A percentile compares a stretch with the other conserved stretches of the same genome.
phyloP scores from a whole-genome alignment of 2,797 vertebrate species.

The Cyprinella venusta region DNA sequence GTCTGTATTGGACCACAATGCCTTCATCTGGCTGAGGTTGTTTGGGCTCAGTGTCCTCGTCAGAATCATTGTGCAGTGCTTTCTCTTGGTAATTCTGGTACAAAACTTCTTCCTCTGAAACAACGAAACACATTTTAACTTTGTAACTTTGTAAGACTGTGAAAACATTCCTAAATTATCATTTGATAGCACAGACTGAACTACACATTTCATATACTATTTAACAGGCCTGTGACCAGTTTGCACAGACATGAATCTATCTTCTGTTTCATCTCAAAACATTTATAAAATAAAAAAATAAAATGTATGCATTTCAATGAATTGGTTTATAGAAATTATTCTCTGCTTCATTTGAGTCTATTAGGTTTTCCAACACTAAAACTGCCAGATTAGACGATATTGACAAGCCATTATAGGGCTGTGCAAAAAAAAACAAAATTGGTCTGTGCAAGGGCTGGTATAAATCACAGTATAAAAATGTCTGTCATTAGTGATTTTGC shows the following conservation, averaged over 20 bases:
- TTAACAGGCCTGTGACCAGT: background rate
- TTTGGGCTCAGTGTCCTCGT: slow-evolving; percentile 87
- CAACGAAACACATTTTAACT: slow-evolving; percentile 30
- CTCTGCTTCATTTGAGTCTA: background rate
- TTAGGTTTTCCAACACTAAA: background rate
- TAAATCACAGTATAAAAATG: too few species aligned
- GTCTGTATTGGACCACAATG: slow-evolving; percentile 87
- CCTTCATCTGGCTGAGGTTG: slow-evolving; percentile 79
- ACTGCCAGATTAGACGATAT: background rate
- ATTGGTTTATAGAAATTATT: background rate
- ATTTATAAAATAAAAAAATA: background rate
- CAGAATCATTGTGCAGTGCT: slow-evolving; percentile 92
- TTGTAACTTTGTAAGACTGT: background rate
- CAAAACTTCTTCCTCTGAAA: slow-evolving; percentile 89
- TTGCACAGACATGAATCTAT: background rate
- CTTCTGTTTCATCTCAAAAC: background rate
- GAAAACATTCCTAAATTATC: background rate
- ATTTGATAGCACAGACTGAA: background rate
- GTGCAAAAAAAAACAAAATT: too few species aligned
- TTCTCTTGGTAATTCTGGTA: slow-evolving; percentile 99
- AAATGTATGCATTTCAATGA: background rate
- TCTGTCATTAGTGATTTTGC: too few species aligned
- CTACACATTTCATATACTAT: background rate
- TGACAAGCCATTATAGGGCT: background rate
- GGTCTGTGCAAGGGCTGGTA: background rate